Conservation (phyloP, 2,888 invertebrate species). For the Asteroscopus sphinx region DNA sequence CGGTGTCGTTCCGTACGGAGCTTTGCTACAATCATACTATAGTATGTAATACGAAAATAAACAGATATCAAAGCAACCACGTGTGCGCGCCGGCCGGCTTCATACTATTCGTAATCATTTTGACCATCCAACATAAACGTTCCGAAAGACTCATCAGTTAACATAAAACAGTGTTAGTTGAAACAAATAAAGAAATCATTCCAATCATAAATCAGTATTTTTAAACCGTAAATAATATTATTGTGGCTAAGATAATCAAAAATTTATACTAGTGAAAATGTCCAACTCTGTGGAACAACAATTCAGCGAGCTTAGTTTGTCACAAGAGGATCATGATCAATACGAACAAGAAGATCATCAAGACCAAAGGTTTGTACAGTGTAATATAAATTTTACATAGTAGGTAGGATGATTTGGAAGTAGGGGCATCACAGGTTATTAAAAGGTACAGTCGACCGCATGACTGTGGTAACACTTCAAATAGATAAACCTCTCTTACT, state of each 20-base stretch:
- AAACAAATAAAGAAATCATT: slow-evolving; percentile 47
- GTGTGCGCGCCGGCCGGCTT: slow-evolving; percentile 73
- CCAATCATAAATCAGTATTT: slow-evolving; percentile 57
- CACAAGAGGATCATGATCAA: slow-evolving; percentile 93
- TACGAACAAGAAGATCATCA: slow-evolving; percentile 91
- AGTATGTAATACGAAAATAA: slow-evolving; percentile 83
- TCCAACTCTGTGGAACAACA: slow-evolving; percentile 90
- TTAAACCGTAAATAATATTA: slow-evolving; percentile 35
- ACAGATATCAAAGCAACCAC: slow-evolving; percentile 77
- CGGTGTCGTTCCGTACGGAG: slow-evolving; percentile 58
- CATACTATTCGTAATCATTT: slow-evolving; percentile 30
- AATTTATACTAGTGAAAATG: slow-evolving; percentile 69
- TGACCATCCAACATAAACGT: slow-evolving; percentile 36
- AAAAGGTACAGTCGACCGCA: no score
- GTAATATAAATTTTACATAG: neutral
- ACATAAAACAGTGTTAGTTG: slow-evolving; percentile 41
- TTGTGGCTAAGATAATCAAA: slow-evolving; percentile 39
- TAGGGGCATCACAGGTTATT: no score
- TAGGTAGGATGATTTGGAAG: neutral
- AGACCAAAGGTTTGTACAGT: slow-evolving; percentile 88
- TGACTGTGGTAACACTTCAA: no score
- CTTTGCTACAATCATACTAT: slow-evolving; percentile 63
- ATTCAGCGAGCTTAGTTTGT: slow-evolving; percentile 92
- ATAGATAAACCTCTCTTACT: no score
- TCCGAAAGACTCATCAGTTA: slow-evolving; percentile 28